These are phyloP conservation scores for Agrochola lychnidis DNA, from an alignment of 2,888 invertebrate species.

Conservation along the genomic window DNA sequence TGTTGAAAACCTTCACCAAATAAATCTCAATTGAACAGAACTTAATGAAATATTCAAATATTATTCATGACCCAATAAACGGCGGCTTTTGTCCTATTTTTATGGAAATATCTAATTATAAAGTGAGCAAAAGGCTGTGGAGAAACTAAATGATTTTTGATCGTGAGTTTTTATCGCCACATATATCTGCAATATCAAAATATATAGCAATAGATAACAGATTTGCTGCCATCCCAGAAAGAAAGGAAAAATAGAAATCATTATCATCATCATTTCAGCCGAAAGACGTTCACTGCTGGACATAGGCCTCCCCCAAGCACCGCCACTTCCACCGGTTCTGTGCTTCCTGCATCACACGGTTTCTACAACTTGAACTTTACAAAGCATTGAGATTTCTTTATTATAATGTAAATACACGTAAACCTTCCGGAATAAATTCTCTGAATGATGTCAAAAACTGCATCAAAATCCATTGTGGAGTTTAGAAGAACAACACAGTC, in stretches of 20 bases:
- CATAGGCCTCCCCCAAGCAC: too few species aligned
- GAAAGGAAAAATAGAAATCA: neutral
- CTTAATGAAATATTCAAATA: slow-evolving; percentile 47
- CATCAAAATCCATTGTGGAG: neutral
- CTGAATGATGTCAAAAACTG: too few species aligned
- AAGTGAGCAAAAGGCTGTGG: neutral
- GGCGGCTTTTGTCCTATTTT: slow-evolving; percentile 43
- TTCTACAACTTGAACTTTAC: neutral
- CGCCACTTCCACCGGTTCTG: too few species aligned
- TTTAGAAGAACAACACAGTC: neutral
- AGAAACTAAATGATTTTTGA: neutral
- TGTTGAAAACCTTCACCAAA: slow-evolving; percentile 28
- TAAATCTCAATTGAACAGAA: slow-evolving; percentile 42
- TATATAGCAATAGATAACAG: neutral
- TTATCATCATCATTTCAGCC: too few species aligned
- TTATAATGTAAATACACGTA: too few species aligned
- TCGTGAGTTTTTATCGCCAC: neutral
- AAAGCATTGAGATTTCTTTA: neutral
- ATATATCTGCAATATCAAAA: neutral
- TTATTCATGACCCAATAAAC: slow-evolving; percentile 39
- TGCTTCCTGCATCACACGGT: too few species aligned
- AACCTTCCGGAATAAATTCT: neutral
- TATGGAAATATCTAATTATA: slow-evolving; percentile 41
- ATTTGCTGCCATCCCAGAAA: neutral
- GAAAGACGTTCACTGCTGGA: too few species aligned